Evolutionary conservation across 2,888 invertebrate species (phyloP).

Genomic region (Anticlea derivata): DNA sequence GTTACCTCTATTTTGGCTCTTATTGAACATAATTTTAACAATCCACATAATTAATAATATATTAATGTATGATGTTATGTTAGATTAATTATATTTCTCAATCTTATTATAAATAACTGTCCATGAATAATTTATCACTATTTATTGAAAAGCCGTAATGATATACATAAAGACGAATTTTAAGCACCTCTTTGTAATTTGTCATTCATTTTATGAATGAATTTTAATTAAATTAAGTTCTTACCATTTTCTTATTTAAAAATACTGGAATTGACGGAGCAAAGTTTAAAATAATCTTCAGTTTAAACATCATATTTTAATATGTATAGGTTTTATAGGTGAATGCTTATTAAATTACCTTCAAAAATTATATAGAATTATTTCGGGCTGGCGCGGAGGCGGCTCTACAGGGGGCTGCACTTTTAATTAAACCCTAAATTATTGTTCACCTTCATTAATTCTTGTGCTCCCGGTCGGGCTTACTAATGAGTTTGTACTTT

Average conservation of each 20-base stretch:
- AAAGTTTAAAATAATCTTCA: slow-evolving; percentile 10
- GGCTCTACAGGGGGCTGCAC: slow-evolving; percentile 74
- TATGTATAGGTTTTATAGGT: slow-evolving; percentile 33
- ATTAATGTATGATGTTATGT: no score
- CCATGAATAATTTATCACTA: slow-evolving; percentile 7
- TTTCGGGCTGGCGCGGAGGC: slow-evolving; percentile 52
- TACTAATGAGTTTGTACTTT: slow-evolving; percentile 82
- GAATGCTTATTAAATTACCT: slow-evolving; percentile 79
- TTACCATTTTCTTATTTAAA: slow-evolving; percentile 28
- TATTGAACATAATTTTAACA: no score
- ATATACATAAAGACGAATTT: slow-evolving; percentile 14
- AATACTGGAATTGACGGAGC: slow-evolving; percentile 3
- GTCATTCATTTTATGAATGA: slow-evolving; percentile 13
- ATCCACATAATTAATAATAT: no score
- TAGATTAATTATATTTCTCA: no score
- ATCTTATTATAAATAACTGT: neutral
- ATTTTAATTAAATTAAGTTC: slow-evolving; percentile 25
- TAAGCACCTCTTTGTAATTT: neutral
- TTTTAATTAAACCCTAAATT: slow-evolving; percentile 84
- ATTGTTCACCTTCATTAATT: slow-evolving; percentile 83
- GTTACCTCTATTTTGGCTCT: no score
- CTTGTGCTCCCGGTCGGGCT: slow-evolving; percentile 73
- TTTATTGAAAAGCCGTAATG: slow-evolving; percentile 17
- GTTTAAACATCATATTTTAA: slow-evolving; percentile 12
- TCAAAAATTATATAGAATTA: slow-evolving; percentile 79